Evolutionary conservation across 2,888 invertebrate genomes (phyloP).

Genomic region (Ditula angustiorana): DNA sequence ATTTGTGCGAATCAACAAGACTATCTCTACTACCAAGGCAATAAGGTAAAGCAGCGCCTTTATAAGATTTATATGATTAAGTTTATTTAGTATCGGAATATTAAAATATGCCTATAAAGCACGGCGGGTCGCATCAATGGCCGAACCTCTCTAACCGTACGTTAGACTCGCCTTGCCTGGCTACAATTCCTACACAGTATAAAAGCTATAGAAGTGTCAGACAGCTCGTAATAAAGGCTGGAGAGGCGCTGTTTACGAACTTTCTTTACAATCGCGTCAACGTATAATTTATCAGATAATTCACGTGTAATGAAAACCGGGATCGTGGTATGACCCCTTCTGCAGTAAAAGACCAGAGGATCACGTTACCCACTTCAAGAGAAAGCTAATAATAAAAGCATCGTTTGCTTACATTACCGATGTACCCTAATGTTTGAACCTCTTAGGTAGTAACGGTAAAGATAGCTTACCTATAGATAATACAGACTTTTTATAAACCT

Average conservation of each 20-base stretch:
- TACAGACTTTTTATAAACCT: too few relatives aligned
- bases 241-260: not conserved
- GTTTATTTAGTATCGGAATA: not conserved
- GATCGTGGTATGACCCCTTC: slow-evolving; percentile 15
- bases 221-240: not conserved
- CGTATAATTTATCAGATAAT: slow-evolving; percentile 14
- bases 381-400: slow-evolving; percentile 21
- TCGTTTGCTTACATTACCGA: slow-evolving; percentile 14
- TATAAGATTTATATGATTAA: not conserved
- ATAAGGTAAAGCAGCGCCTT: not conserved
- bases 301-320: slow-evolving; percentile 1
- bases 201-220: not conserved
- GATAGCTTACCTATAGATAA: not conserved
- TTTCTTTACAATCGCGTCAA: slow-evolving; percentile 13
- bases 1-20: not conserved
- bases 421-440: not conserved
- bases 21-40: not conserved
- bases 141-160: not conserved
- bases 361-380: slow-evolving; percentile 4
- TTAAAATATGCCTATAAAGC: not conserved
- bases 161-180: too few relatives aligned
- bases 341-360: slow-evolving; percentile 23
- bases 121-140: not conserved
- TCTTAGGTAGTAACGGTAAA: not conserved
- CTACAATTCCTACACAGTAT: not conserved